phyloP scores from a whole-genome alignment of 2,797 vertebrate species.

The Eulemur mongoz region DNA sequence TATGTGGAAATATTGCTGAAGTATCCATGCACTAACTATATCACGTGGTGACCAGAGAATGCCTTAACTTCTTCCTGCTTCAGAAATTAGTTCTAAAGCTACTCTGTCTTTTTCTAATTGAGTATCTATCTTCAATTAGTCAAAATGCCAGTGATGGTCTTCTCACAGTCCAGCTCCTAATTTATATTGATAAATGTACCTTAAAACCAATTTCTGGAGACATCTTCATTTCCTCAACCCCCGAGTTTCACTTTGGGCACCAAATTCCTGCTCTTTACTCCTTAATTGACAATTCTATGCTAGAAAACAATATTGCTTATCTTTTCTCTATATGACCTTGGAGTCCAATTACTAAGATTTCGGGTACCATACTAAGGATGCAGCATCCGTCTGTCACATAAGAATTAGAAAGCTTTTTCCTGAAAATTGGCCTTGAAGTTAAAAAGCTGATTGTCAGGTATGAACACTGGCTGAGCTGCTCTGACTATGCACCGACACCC shows the following conservation, averaged over 20 bases:
- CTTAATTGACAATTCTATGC: conserved; percentile 44
- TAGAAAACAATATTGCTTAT: background rate
- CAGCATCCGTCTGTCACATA: background rate
- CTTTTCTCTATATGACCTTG: conserved; percentile 4
- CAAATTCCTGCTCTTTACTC: background rate
- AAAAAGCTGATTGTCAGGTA: background rate
- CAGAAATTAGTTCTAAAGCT: conserved; percentile 31
- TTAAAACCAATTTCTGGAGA: conserved; percentile 52
- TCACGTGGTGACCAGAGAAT: background rate
- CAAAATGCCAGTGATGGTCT: conserved; percentile 35
- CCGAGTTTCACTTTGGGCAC: background rate
- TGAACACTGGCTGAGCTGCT: background rate
- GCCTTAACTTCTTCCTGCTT: background rate
- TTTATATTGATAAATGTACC: conserved; percentile 60
- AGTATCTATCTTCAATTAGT: conserved; percentile 15
- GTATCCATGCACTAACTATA: background rate
- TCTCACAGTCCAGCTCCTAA: conserved; percentile 11
- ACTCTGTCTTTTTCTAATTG: conserved; percentile 32
- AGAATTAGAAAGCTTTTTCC: background rate
- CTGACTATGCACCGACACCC: background rate
- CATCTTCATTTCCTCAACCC: background rate
- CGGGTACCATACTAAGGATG: background rate
- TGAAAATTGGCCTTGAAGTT: background rate
- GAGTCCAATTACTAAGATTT: conserved; percentile 55
- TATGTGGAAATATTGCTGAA: background rate